These are phyloP conservation scores for Neria commutata DNA, from an alignment of 2,888 invertebrate genomes.

Conservation along the genomic window DNA sequence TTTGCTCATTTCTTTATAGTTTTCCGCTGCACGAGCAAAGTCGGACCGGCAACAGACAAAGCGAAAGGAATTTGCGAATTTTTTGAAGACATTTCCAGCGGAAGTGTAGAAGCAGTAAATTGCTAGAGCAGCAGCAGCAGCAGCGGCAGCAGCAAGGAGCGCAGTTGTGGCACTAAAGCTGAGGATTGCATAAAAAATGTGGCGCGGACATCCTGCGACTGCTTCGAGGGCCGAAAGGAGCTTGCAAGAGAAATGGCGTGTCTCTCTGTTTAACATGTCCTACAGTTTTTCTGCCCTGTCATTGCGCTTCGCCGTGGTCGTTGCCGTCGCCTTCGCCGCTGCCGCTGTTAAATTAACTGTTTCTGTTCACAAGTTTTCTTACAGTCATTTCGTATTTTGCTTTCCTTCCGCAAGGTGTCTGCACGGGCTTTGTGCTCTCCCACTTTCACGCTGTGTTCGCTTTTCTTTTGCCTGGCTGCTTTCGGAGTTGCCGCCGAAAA, in stretches of 20 bases:
- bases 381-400: too few species aligned
- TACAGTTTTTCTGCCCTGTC: background rate
- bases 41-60: too few species aligned
- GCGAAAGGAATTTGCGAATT: too few species aligned
- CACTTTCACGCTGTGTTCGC: too few species aligned
- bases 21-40: conserved; percentile 4
- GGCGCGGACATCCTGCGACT: conserved; percentile 44
- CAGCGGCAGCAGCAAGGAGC: too few species aligned
- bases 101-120: conserved; percentile 4
- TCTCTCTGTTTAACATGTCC: background rate
- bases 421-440: too few species aligned
- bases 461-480: too few species aligned
- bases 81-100: conserved; percentile 10
- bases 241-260: background rate
- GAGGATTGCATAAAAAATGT: conserved; percentile 54
- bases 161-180: too few species aligned
- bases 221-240: background rate
- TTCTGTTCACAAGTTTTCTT: too few species aligned
- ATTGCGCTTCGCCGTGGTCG: background rate
- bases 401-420: too few species aligned
- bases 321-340: background rate
- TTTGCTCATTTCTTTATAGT: background rate
- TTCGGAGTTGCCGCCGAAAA: too few species aligned
- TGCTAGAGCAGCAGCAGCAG: too few species aligned
- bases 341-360: background rate